A percentile compares a stretch with the other conserved stretches of the same genome.
These are phyloP conservation scores for Drosophila bocqueti DNA, from an alignment of 1,140 invertebrate species.

Conservation along the genomic window DNA sequence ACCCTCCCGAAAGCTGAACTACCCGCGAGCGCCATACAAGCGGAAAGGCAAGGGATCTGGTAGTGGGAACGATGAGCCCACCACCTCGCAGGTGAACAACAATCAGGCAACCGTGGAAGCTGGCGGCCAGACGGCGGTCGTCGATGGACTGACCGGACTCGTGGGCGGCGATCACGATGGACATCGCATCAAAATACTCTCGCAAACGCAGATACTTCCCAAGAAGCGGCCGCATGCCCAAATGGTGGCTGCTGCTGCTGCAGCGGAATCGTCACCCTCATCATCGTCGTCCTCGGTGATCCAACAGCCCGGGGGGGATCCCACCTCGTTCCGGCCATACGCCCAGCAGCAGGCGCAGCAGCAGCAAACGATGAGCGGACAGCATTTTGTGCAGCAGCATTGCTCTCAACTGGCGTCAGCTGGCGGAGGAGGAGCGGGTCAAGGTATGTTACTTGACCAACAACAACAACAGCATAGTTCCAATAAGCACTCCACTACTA, in stretches of 20 bases:
- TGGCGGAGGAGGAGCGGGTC: conserved; percentile 51
- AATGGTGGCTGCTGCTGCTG: conserved; percentile 79
- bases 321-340: conserved; percentile 80
- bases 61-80: conserved; percentile 55
- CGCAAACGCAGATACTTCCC: conserved; percentile 83
- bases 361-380: conserved; percentile 50
- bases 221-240: conserved; percentile 83
- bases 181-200: conserved; percentile 84
- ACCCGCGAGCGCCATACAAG: conserved; percentile 72
- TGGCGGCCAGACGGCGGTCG: conserved; percentile 18
- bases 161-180: conserved; percentile 77
- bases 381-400: conserved; percentile 77
- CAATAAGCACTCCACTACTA: conserved; percentile 82
- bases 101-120: conserved; percentile 41
- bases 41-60: conserved; percentile 54
- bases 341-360: conserved; percentile 70
- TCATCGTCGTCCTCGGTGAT: conserved; percentile 76
- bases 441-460: conserved; percentile 85
- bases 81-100: conserved; percentile 55
- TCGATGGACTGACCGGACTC: conserved; percentile 43
- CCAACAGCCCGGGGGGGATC: conserved; percentile 76
- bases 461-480: conserved; percentile 84
- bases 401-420: conserved; percentile 70
- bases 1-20: conserved; percentile 77
- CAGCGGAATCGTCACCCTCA: conserved; percentile 63